phyloP scores from a whole-genome alignment of 2,113 vertebrate genomes.

The Edolisoma coerulescens region DNA sequence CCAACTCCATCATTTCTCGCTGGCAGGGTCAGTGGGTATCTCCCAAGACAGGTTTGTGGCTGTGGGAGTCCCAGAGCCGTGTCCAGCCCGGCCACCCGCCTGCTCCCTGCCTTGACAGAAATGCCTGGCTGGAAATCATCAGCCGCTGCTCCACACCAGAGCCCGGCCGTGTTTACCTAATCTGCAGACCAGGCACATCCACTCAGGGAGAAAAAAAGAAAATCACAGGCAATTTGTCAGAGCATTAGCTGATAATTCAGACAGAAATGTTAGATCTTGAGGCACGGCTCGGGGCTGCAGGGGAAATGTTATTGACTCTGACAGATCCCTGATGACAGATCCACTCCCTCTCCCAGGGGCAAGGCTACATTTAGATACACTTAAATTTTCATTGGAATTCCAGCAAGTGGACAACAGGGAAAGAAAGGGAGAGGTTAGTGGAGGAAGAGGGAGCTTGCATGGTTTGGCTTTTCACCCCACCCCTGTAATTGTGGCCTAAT shows the following conservation, averaged over 20 bases:
- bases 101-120: neutral
- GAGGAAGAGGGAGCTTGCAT: neutral
- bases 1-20: accelerated
- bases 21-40: neutral
- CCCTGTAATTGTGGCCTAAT: neutral
- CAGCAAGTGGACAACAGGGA: neutral
- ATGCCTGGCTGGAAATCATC: neutral
- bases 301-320: slow-evolving; percentile 54
- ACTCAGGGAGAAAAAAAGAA: slow-evolving; percentile 40
- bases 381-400: slow-evolving; percentile 22
- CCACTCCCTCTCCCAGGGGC: slow-evolving; percentile 31
- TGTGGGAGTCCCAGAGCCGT: accelerated
- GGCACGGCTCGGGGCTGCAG: slow-evolving; percentile 12
- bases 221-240: slow-evolving; percentile 72
- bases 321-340: slow-evolving; percentile 60
- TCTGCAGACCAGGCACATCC: slow-evolving; percentile 52
- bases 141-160: neutral
- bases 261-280: slow-evolving; percentile 59
- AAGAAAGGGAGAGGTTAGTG: neutral
- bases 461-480: neutral
- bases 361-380: slow-evolving; percentile 50
- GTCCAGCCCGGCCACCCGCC: neutral
- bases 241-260: slow-evolving; percentile 69
- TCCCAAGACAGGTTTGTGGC: neutral
- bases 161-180: neutral